Evolutionary conservation across 2,113 vertebrate species (phyloP).

Genomic region (Mystacornis crossleyi): DNA sequence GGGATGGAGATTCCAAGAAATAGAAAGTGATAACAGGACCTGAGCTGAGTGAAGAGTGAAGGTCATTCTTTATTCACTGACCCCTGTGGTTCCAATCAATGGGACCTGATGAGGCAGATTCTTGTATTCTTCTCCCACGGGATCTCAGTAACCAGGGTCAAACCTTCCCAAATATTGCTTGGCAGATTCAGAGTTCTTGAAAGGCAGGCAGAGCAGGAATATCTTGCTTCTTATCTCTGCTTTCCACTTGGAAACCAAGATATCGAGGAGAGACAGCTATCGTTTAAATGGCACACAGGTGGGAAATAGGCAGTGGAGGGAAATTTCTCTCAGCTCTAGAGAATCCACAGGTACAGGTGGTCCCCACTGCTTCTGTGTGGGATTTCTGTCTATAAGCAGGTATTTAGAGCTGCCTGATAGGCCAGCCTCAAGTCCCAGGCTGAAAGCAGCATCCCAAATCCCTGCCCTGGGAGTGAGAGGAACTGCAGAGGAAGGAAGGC

Average conservation of each 20-base stretch:
- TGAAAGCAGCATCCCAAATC: neutral
- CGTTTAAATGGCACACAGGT: neutral
- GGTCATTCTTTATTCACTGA: neutral
- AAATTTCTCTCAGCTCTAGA: neutral
- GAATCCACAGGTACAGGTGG: neutral
- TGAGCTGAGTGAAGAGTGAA: neutral
- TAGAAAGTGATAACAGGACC: neutral
- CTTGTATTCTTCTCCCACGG: neutral
- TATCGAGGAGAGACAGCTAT: neutral
- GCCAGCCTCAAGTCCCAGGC: neutral
- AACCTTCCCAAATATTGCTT: neutral
- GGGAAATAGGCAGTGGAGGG: neutral
- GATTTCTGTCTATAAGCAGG: neutral
- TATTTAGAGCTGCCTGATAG: neutral
- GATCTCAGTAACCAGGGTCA: neutral
- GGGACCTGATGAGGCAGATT: neutral
- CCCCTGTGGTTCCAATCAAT: accelerated
- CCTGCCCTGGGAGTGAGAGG: neutral
- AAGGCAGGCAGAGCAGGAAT: neutral
- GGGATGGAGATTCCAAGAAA: neutral
- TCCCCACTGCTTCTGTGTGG: neutral
- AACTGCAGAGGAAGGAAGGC: neutral
- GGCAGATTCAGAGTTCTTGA: neutral
- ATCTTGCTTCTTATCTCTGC: neutral
- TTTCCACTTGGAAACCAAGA: neutral